A percentile compares a stretch with the other conserved stretches of the same genome.
phyloP scores from a whole-genome alignment of 2,113 vertebrate genomes.

The Gavia stellata region DNA sequence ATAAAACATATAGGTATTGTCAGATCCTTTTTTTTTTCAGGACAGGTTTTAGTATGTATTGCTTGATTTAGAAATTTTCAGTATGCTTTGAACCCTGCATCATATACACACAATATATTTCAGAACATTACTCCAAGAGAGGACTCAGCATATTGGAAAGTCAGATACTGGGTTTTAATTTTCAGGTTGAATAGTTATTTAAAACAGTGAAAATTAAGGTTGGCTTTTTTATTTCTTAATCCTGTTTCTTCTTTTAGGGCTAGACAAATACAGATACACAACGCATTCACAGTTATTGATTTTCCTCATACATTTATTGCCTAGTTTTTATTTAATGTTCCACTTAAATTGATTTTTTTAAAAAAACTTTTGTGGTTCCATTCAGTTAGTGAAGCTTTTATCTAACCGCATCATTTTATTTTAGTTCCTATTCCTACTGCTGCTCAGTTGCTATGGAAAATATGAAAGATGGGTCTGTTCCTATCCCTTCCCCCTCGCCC shows the following conservation, averaged over 20 bases:
- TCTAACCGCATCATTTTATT: not conserved
- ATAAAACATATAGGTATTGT: not conserved
- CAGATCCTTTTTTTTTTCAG: not conserved
- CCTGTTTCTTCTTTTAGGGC: conserved; percentile 52
- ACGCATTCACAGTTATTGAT: conserved; percentile 57
- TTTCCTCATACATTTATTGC: conserved; percentile 47
- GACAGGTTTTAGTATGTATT: conserved; percentile 20
- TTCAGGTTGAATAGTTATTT: conserved; percentile 70
- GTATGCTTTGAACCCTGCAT: conserved; percentile 11
- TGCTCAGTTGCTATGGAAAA: conserved; percentile 41
- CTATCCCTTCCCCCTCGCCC: not conserved
- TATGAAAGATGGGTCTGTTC: not conserved
- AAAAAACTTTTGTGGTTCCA: not conserved
- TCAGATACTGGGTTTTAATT: conserved; percentile 67
- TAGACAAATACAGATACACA: conserved; percentile 63
- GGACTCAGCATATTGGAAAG: conserved; percentile 59
- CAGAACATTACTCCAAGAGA: conserved; percentile 41
- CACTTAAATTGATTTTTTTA: conserved; percentile 12
- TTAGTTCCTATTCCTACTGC: not conserved
- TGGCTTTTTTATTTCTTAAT: conserved; percentile 69
- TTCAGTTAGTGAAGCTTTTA: conserved; percentile 45
- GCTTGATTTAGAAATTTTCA: conserved; percentile 51
- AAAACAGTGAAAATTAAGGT: conserved; percentile 64
- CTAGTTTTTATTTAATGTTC: conserved; percentile 59
- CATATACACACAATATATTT: conserved; percentile 43